Evolutionary conservation across 2,888 invertebrate species (phyloP), one percentile per base, ranked within the genome.

Genomic region (Microctonus aethiopoides): DNA sequence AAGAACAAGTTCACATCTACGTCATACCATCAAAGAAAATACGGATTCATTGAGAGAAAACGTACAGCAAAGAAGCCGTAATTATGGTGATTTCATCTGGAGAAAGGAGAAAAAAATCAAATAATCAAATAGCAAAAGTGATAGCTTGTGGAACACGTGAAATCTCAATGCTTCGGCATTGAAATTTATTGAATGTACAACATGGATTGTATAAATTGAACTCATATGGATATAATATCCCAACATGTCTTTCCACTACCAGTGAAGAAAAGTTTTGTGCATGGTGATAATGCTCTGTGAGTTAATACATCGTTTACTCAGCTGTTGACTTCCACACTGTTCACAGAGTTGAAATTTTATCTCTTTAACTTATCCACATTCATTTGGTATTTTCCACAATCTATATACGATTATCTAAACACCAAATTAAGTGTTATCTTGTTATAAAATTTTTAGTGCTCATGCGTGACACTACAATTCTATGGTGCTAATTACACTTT

Each of bases 261-360:
- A 51, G 5, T 20, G 20, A 46, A 11, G 11, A 62, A 62, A 62
- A 62, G 46, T 41, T 29, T n/a, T n/a, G n/a, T 62, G 62, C 51
- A n/a, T 41, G 29, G 34, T 29, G 29, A 62, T n/a, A n/a, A 62
- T 62, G 46, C 16, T 46, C 26, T 26, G 62, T 46, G 62, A 59
- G 59, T 34, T 36, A 16, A 29, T 26, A 29, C 41, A 29, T 26
- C 62, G 62, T 62, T 62, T 26, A 46, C 46, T 62, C 62, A 62
- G 62, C 62, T 62, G 62, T 46, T 32, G 46, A 26, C 51, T 39
- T 22, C 29, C 29, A 24, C 51, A 29, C 20, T 46, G 62, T 46
- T 16, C 16, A 46, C 22, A 62, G 46, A 34, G 29, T 46, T 29
- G 16, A 62, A 34, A 29, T 16, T 46, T 46, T n/a, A 46, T 46